Evolutionary conservation across 2,797 vertebrate genomes (phyloP).

Genomic region (Alfaro cultratus): DNA sequence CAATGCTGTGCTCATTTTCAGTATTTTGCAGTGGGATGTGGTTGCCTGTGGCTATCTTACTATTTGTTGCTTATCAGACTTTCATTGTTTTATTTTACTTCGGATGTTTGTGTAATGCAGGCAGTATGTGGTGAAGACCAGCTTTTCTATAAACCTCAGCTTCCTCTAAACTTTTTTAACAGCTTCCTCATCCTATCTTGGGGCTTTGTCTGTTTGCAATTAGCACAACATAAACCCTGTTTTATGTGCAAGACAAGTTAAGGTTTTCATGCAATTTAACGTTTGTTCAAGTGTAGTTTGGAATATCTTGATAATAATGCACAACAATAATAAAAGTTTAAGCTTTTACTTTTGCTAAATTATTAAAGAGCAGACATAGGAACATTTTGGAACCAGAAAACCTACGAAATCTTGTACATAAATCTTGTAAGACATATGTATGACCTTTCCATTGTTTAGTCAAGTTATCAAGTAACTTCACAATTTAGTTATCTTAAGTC

Average conservation of each 20-base stretch:
- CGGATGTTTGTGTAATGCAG: conserved; percentile 39
- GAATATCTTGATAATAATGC: neutral
- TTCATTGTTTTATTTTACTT: conserved; percentile 47
- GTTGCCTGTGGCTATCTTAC: conserved; percentile 54
- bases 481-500: neutral
- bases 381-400: neutral
- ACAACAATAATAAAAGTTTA: neutral
- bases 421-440: neutral
- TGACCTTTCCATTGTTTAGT: neutral
- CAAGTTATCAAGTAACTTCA: neutral
- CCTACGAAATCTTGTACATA: neutral
- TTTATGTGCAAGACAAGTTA: neutral
- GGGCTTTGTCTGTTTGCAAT: conserved; percentile 6
- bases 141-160: conserved; percentile 37
- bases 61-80: conserved; percentile 42
- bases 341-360: neutral
- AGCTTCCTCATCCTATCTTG: conserved; percentile 19
- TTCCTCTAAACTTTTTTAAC: conserved; percentile 42
- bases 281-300: neutral
- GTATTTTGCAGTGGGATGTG: conserved; percentile 43
- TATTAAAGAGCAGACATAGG: neutral
- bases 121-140: conserved; percentile 26
- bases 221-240: neutral
- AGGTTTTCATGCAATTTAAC: neutral
- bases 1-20: conserved; percentile 52